These are phyloP conservation scores for Empidonax traillii DNA, from an alignment of 2,113 vertebrate genomes.

Conservation along the genomic window DNA sequence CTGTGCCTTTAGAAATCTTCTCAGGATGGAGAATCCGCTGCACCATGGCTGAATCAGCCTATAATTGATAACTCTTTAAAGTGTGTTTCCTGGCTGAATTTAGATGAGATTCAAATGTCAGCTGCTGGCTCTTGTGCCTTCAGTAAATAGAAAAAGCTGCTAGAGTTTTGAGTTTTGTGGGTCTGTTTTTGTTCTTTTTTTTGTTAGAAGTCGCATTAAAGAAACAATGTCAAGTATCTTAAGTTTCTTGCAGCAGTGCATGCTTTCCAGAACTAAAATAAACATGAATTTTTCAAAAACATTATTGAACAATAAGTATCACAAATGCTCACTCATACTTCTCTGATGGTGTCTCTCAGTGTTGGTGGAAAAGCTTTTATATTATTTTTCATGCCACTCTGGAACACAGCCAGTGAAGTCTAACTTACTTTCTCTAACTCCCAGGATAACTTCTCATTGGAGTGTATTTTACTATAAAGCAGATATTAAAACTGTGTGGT, in stretches of 20 bases:
- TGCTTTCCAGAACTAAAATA: not conserved
- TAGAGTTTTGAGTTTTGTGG: not conserved
- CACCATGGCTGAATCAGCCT: not conserved
- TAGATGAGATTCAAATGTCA: constrained; percentile 11
- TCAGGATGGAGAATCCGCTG: not conserved
- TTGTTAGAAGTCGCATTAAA: not conserved
- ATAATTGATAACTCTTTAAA: not conserved
- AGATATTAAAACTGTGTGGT: not conserved
- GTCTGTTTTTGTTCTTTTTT: not conserved
- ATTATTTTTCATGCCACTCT: not conserved
- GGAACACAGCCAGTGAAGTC: not conserved
- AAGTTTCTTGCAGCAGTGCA: not conserved
- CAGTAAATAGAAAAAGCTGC: not conserved
- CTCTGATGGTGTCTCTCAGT: not conserved
- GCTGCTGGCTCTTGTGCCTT: not conserved
- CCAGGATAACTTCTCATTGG: not conserved
- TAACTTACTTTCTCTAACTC: not conserved
- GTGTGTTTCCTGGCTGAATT: constrained; percentile 4
- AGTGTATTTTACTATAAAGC: not conserved
- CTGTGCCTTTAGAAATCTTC: not conserved
- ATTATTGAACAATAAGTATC: not conserved
- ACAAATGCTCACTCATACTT: not conserved
- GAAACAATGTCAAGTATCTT: not conserved
- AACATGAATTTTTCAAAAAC: not conserved
- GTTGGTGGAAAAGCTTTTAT: not conserved